Base-by-base conservation (phyloP, 1,140 invertebrate species). In the Dendroctonus ponderosae region DNA sequence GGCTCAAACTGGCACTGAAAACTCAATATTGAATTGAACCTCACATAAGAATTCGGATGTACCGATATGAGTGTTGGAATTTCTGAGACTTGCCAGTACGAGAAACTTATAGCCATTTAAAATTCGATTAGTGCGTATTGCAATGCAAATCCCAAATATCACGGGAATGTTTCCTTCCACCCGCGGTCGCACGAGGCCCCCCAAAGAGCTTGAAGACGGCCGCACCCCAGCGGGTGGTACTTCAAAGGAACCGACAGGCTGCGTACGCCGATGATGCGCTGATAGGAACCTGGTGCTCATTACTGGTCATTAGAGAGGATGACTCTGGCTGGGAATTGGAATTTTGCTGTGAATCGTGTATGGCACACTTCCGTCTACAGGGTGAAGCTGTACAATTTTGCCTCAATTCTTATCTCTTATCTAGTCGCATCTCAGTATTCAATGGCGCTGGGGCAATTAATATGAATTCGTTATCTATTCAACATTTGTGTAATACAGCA, bases 221-320 rank as follows among this genome's bases (percentile, higher is more conserved):
- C 60, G 61, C 51, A 42, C 14, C 61, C 41, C 61, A 51, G 61
- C 61, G 61, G 61, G 61, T 12, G 50, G 15, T 49, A 44, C 51
- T 44, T 54, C 61, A 63, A 63, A 63, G 42, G 41, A 11, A 42
- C 61, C 61, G 59, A 51, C 59, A 42, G 59, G 38, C 60, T 48
- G 44, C 60, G 60, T 50, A 62, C 49, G 60, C 49, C 60, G 40
- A 51, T 50, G 56, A 61, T 61, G 11, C 58, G 44, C 60, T 14
- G 60, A 62, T 11, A 42, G 9, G 26, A 38, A 42, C 60, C 44
- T 43, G 48, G 40, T 42, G 49, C 14, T 62, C 61, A 56, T 63
- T 63, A 63, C 61, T 48, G 61, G 50, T 54, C 61, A 54, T 63
- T 63, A 63, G 49, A 54, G 41, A 63, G 61, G 49, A 63, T 63